phyloP scores from a whole-genome alignment of 2,888 invertebrate species.

The Volucella inflata region DNA sequence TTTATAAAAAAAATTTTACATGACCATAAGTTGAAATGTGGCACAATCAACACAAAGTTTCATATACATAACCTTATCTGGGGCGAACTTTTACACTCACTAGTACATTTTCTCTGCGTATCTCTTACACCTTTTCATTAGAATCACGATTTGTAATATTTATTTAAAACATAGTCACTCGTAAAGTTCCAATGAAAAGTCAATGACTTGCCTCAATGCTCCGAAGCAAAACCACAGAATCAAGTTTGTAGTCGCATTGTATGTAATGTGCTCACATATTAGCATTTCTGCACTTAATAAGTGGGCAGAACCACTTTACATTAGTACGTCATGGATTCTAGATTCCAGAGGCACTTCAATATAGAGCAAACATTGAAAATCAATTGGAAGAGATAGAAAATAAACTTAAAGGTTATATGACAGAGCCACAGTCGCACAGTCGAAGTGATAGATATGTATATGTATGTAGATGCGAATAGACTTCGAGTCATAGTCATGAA shows the following conservation, averaged over 20 bases:
- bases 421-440: neutral
- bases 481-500: too few species aligned
- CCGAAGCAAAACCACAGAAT: slow-evolving; percentile 40
- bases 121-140: too few species aligned
- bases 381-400: slow-evolving; percentile 58
- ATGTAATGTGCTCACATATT: slow-evolving; percentile 10
- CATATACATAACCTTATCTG: too few species aligned
- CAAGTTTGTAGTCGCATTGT: neutral
- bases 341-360: slow-evolving; percentile 52
- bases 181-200: slow-evolving; percentile 52
- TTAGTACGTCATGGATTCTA: slow-evolving; percentile 29
- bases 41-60: neutral
- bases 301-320: slow-evolving; percentile 66
- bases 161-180: slow-evolving; percentile 34
- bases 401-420: slow-evolving; percentile 67
- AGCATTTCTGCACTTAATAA: slow-evolving; percentile 51
- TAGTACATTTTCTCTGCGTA: too few species aligned
- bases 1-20: too few species aligned
- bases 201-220: slow-evolving; percentile 59
- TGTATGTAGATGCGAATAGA: too few species aligned
- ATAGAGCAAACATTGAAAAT: slow-evolving; percentile 69
- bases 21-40: too few species aligned
- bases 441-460: too few species aligned
- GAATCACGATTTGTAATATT: slow-evolving; percentile 34
- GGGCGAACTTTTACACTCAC: too few species aligned